phyloP scores from a whole-genome alignment of 1,140 invertebrate genomes.

The Drosophila simulans region DNA sequence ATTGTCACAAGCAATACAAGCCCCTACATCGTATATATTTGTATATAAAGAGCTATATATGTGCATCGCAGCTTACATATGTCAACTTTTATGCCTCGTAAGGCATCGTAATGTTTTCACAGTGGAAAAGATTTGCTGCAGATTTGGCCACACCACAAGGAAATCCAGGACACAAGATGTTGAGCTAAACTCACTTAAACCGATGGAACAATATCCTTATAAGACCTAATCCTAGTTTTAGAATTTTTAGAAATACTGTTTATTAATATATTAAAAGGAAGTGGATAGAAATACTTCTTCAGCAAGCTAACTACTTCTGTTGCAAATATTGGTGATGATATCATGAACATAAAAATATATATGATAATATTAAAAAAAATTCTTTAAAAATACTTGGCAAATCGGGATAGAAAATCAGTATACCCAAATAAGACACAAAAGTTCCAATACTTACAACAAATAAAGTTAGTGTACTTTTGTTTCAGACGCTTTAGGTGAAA shows the following conservation, averaged over 20 bases:
- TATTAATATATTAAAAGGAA: too few species aligned
- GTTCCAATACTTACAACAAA: conserved; percentile 15
- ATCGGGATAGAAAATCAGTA: not conserved
- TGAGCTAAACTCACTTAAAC: not conserved
- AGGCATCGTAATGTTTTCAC: conserved; percentile 74
- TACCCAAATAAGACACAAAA: not conserved
- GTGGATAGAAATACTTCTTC: too few species aligned
- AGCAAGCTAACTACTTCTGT: too few species aligned
- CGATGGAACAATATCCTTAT: conserved; percentile 7
- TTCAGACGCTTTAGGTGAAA: conserved; percentile 35
- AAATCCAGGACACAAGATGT: conserved; percentile 20
- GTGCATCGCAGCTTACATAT: conserved; percentile 48
- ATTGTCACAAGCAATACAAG: conserved; percentile 47
- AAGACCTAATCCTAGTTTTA: not conserved
- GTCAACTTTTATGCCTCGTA: conserved; percentile 74
- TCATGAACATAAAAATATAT: too few species aligned
- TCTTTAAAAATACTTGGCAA: too few species aligned
- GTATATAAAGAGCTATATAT: conserved; percentile 12
- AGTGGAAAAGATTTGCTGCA: conserved; percentile 75
- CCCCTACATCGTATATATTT: conserved; percentile 10
- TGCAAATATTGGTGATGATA: too few species aligned
- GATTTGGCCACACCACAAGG: conserved; percentile 60
- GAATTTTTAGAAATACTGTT: too few species aligned
- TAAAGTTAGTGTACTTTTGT: conserved; percentile 19
- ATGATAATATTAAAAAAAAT: too few species aligned